These are phyloP conservation scores for Anastrepha obliqua DNA, from an alignment of 1,140 invertebrate genomes.

Conservation along the genomic window DNA sequence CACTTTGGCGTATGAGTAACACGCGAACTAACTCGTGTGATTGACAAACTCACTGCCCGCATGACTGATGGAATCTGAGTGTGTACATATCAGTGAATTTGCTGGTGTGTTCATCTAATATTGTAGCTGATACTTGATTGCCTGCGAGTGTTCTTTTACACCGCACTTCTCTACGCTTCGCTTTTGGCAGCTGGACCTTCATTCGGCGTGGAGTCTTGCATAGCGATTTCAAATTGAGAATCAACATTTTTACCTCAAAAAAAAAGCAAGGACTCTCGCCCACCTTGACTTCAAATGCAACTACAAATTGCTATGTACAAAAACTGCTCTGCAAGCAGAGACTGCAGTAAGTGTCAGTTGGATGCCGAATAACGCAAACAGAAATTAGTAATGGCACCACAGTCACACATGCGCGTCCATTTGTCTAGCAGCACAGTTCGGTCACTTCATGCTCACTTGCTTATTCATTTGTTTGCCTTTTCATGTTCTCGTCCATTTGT, in stretches of 20 bases:
- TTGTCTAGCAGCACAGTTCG: background rate
- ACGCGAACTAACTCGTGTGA: background rate
- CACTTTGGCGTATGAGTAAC: slow-evolving; percentile 8
- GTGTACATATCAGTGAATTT: background rate
- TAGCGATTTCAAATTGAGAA: background rate
- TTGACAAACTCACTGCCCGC: background rate
- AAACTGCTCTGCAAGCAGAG: background rate
- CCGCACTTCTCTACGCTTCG: background rate
- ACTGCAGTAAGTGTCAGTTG: slow-evolving; percentile 7
- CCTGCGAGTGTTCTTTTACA: background rate
- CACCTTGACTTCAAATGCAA: background rate
- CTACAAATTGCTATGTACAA: background rate
- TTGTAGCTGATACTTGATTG: background rate
- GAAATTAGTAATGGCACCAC: background rate
- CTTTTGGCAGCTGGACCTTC: background rate
- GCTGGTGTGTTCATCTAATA: background rate
- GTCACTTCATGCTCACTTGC: background rate
- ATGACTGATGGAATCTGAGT: background rate
- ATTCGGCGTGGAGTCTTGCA: background rate
- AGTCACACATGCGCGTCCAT: background rate
- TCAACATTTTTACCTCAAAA: background rate
- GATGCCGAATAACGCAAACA: background rate
- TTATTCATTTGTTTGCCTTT: slow-evolving; percentile 28
- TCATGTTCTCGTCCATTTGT: background rate
- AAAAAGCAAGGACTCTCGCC: background rate